Evolutionary conservation across 2,113 vertebrate genomes (phyloP), one percentile per base, ranked within the genome.

Genomic region (Cheilinus undulatus): DNA sequence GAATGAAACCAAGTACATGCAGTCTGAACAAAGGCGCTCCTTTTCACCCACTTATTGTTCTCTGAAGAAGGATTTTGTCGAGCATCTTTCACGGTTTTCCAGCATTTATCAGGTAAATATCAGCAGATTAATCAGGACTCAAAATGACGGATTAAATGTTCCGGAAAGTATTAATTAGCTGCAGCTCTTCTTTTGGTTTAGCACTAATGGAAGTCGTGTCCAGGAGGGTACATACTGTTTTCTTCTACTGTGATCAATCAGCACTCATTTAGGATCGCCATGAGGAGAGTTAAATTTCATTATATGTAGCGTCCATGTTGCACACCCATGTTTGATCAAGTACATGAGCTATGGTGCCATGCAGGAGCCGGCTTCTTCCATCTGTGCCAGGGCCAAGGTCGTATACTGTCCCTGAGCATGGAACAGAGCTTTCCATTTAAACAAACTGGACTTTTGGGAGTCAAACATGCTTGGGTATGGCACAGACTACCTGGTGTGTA

Each of bases 81-180:
- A 0, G 10, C 8, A 40, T 49, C 13, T 50, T 38, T 57, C 23
- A n/a, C 2, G 11, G 27, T 48, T 50, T 68, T 54, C 28, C 45
- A 27, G 53, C 30, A 10, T 51, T 48, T 59, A 43, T 0, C 17
- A 10, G 45, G 19, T 2, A 42, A 65, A 64, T 60, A 66, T 60
- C 23, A 30, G 17, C 50, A n/a, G 13, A 40, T 53, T 58, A 57
- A 64, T 58, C 52, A 27, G 20, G 58, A 34, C n/a, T 32, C 49
- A 61, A 62, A 8, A 26, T 26, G 27, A 66, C 26, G 15, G 13
- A 62, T 58, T 22, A 7, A 26, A 17, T n/a, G 4, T 32, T 67
- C n/a, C 46, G 54, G 54, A 61, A 70, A 71, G 53, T 48, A 61
- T 61, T 57, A 14, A 66, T 53, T 63, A 57, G 32, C 60, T 52